Conservation (phyloP, 2,797 vertebrate species). For the Syncerus caffer region DNA sequence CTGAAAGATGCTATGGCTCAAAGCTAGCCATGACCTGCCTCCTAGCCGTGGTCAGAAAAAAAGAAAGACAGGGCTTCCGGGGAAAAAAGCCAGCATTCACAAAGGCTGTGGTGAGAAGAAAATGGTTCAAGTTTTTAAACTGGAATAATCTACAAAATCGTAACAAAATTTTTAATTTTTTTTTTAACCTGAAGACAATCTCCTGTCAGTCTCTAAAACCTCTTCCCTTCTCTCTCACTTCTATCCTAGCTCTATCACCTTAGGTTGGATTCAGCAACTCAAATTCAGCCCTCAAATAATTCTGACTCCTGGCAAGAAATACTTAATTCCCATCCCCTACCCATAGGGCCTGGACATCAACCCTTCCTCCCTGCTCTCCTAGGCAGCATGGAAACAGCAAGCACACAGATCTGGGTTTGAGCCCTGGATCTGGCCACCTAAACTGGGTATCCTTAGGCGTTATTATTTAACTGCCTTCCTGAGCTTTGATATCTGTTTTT, state of each 20-base stretch:
- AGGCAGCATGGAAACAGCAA: not conserved
- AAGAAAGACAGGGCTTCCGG: not conserved
- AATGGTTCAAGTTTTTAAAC: conserved; percentile 3
- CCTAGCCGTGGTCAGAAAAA: not conserved
- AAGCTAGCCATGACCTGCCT: not conserved
- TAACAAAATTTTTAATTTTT: not conserved
- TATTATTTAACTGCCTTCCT: not conserved
- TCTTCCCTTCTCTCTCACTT: not conserved
- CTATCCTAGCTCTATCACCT: not conserved
- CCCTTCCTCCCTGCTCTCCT: not conserved
- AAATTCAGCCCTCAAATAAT: not conserved
- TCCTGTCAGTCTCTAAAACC: not conserved
- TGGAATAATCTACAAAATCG: not conserved
- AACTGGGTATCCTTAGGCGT: not conserved
- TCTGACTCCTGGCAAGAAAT: conserved; percentile 10
- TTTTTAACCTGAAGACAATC: conserved; percentile 1
- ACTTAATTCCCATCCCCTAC: not conserved
- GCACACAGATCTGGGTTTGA: not conserved
- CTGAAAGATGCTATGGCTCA: not conserved
- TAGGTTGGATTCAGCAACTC: conserved; percentile 1
- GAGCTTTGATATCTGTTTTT: not conserved
- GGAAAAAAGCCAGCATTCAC: not conserved
- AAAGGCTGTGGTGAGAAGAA: not conserved
- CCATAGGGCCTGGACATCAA: not conserved
- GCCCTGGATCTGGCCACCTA: not conserved